phyloP scores from a whole-genome alignment of 2,888 invertebrate species.

The Prosapia bicincta region DNA sequence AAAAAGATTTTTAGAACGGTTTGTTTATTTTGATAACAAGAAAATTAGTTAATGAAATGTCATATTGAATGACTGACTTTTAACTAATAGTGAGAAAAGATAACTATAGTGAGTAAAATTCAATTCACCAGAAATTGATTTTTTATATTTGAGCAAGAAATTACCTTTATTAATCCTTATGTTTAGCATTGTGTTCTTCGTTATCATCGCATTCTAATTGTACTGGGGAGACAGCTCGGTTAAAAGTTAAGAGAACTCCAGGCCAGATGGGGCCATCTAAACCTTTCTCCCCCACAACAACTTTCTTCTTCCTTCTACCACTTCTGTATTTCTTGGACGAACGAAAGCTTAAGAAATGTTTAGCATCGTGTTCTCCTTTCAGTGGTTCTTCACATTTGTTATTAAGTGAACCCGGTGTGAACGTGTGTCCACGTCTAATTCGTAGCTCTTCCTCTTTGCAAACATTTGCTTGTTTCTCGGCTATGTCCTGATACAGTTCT shows the following conservation, averaged over 20 bases:
- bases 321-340: slow-evolving; percentile 18
- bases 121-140: too few species aligned
- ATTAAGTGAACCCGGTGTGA: neutral
- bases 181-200: too few species aligned
- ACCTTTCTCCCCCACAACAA: slow-evolving; percentile 30
- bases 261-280: slow-evolving; percentile 34
- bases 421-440: slow-evolving; percentile 14
- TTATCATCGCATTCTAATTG: too few species aligned
- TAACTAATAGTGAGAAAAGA: too few species aligned
- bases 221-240: slow-evolving; percentile 31
- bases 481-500: neutral
- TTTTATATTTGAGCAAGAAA: neutral
- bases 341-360: slow-evolving; percentile 24
- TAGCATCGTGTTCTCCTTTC: neutral
- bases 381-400: neutral
- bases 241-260: slow-evolving; percentile 34
- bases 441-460: neutral
- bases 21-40: too few species aligned
- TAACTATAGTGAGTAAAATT: too few species aligned
- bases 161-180: too few species aligned
- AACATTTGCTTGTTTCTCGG: neutral
- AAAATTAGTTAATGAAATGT: too few species aligned
- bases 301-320: slow-evolving; percentile 27
- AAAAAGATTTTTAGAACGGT: too few species aligned
- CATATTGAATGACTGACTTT: too few species aligned